phyloP scores from a whole-genome alignment of 35 echinoderm and acorn worm species.

The Amphiura filiformis region DNA sequence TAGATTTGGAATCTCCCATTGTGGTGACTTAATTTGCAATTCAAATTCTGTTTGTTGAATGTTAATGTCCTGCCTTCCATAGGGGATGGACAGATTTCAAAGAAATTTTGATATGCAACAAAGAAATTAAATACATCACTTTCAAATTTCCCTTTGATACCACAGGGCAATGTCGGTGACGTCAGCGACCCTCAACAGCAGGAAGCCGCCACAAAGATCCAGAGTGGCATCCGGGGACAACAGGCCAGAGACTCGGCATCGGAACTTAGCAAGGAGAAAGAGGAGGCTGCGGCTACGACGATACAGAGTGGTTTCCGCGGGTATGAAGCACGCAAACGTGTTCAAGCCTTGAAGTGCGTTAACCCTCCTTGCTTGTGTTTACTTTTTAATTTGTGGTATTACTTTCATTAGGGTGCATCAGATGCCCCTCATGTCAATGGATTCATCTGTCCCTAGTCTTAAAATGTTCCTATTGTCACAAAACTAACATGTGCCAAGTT shows the following conservation, averaged over 20 bases:
- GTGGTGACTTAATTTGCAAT: no score
- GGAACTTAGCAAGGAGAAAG: not conserved
- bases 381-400: not conserved
- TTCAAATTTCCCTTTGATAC: no score
- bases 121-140: no score
- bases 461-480: no score
- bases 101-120: no score
- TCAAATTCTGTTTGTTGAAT: no score
- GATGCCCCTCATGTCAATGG: no score
- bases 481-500: no score
- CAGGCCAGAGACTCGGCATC: conserved; percentile 60
- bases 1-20: no score
- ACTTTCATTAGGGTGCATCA: not conserved
- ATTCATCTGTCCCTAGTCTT: no score
- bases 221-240: conserved; percentile 79
- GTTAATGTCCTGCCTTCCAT: no score
- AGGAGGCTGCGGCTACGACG: conserved; percentile 61
- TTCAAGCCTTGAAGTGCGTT: conserved; percentile 86
- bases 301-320: conserved; percentile 83
- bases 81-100: no score
- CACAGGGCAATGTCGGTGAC: conserved; percentile 89
- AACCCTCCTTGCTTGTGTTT: conserved; percentile 26
- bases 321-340: conserved; percentile 86
- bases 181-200: conserved; percentile 95
- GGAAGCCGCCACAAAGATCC: conserved; percentile 82